phyloP scores from a whole-genome alignment of 2,888 invertebrate species.

The Muschampia plurimacula region DNA sequence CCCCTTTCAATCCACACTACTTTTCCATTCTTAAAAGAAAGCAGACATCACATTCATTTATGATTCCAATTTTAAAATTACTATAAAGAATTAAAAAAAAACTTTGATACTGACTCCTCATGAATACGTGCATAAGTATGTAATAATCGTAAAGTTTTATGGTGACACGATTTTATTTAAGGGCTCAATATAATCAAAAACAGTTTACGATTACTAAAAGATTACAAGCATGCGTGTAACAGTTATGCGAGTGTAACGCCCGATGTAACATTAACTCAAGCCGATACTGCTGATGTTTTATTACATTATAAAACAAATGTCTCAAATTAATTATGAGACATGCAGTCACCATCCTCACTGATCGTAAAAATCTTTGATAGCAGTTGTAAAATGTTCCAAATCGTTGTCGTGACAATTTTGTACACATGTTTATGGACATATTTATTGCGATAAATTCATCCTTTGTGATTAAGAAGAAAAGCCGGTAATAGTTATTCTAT shows the following conservation, averaged over 20 bases:
- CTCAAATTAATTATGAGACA: conserved; percentile 82
- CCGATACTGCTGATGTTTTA: conserved; percentile 78
- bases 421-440: conserved; percentile 81
- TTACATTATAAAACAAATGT: conserved; percentile 84
- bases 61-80: too few species aligned
- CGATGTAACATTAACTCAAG: conserved; percentile 64
- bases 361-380: conserved; percentile 83
- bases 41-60: not conserved
- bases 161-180: not conserved
- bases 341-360: conserved; percentile 76
- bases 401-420: conserved; percentile 84
- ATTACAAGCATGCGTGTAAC: conserved; percentile 58
- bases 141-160: not conserved
- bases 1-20: conserved; percentile 45
- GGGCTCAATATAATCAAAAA: conserved; percentile 60
- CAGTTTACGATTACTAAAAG: conserved; percentile 69
- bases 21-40: conserved; percentile 4
- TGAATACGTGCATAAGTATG: not conserved
- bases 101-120: not conserved
- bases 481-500: not conserved
- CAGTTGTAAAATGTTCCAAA: conserved; percentile 84
- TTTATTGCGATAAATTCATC: conserved; percentile 69
- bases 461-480: conserved; percentile 28
- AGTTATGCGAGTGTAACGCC: conserved; percentile 58
- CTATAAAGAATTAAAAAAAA: too few species aligned